These are phyloP conservation scores for Cromileptes altivelis DNA, from an alignment of 2,113 vertebrate genomes.

Conservation along the genomic window DNA sequence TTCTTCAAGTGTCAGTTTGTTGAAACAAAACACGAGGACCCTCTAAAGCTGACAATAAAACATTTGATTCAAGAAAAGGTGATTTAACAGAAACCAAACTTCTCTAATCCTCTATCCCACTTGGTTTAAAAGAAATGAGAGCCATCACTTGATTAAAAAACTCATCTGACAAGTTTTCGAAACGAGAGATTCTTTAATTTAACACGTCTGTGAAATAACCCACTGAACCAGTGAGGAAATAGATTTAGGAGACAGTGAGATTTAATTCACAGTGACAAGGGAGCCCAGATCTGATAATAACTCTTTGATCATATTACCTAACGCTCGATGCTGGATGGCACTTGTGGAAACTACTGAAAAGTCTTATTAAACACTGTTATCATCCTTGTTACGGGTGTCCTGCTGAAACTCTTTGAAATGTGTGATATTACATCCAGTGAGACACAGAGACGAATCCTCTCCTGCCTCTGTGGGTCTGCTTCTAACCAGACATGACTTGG, in stretches of 20 bases:
- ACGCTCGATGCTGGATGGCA: constrained; percentile 31
- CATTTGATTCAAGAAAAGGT: background rate
- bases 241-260: constrained; percentile 19
- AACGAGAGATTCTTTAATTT: constrained; percentile 10
- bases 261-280: constrained; percentile 33
- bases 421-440: constrained; percentile 28
- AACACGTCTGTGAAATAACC: constrained; percentile 6
- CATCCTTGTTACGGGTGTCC: constrained; percentile 34
- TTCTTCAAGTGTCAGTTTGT: background rate
- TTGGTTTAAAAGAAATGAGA: background rate
- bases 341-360: constrained; percentile 31
- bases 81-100: background rate
- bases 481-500: constrained; percentile 23
- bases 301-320: constrained; percentile 35
- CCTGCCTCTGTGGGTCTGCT: background rate
- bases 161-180: constrained; percentile 2
- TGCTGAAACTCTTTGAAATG: constrained; percentile 39
- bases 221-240: constrained; percentile 23
- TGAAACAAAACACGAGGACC: background rate
- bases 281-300: constrained; percentile 48
- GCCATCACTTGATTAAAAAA: constrained; percentile 2
- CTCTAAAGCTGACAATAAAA: background rate
- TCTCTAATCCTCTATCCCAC: background rate
- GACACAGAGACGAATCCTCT: constrained; percentile 21
- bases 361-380: constrained; percentile 56